Percentiles rank a stretch among this genome's conserved stretches.
phyloP scores from a whole-genome alignment of 2,888 invertebrate genomes.

The Exephanes ischioxanthus region DNA sequence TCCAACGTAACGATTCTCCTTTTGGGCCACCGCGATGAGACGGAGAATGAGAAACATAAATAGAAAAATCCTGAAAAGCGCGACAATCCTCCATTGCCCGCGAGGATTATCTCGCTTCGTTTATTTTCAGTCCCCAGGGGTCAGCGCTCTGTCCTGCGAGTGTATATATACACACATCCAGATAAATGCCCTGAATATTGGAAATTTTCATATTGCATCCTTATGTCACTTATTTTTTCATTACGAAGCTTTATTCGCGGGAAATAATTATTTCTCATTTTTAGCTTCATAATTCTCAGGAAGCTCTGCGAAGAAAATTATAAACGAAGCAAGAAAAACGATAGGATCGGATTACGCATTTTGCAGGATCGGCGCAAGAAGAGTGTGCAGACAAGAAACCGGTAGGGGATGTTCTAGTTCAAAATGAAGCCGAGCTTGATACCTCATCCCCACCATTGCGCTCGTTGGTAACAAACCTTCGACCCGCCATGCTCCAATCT shows the following conservation, averaged over 20 bases:
- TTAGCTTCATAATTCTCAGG: too few species aligned
- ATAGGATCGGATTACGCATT: constrained; percentile 5
- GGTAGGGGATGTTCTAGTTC: background rate
- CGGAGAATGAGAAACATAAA: constrained; percentile 16
- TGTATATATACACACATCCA: too few species aligned
- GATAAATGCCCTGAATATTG: too few species aligned
- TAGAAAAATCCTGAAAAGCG: constrained; percentile 19
- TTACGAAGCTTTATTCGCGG: too few species aligned
- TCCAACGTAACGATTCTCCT: constrained; percentile 71
- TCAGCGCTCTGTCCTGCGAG: constrained; percentile 28
- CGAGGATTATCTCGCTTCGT: constrained; percentile 73
- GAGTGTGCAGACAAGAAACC: background rate
- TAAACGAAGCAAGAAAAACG: too few species aligned
- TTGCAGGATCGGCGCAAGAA: constrained; percentile 12
- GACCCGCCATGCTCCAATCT: constrained; percentile 10
- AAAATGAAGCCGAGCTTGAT: constrained; percentile 36
- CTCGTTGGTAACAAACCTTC: constrained; percentile 21
- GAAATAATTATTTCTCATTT: too few species aligned
- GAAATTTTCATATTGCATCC: too few species aligned
- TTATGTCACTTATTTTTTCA: too few species aligned
- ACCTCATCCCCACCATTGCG: background rate
- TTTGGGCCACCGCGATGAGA: constrained; percentile 41
- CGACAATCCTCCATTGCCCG: background rate
- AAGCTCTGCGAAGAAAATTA: too few species aligned
- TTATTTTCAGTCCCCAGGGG: constrained; percentile 77